Percentiles rank a stretch among this genome's conserved stretches.
phyloP scores from a whole-genome alignment of 1,140 invertebrate species.

The Bombus superbus region DNA sequence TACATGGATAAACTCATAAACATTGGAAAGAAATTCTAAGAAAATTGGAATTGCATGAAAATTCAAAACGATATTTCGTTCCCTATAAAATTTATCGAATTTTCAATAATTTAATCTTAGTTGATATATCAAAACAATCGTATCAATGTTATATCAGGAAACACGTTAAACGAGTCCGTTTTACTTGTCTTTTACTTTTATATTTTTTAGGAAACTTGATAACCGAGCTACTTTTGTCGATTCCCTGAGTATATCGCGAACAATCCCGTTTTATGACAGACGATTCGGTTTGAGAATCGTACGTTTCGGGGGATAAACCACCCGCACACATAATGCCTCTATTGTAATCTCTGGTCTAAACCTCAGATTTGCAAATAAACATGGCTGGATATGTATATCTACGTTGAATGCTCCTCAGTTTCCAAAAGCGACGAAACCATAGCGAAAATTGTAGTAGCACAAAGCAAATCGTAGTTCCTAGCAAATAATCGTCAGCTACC shows the following conservation, averaged over 20 bases:
- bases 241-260: not conserved
- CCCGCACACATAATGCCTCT: constrained; percentile 53
- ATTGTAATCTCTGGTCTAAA: constrained; percentile 60
- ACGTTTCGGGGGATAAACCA: constrained; percentile 53
- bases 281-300: constrained; percentile 33
- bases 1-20: not conserved
- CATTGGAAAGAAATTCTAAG: too few relatives aligned
- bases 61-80: too few relatives aligned
- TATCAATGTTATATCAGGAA: not conserved
- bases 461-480: too few relatives aligned
- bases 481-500: not conserved
- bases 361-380: constrained; percentile 63
- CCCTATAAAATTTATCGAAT: not conserved
- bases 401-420: constrained; percentile 5
- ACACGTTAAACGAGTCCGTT: not conserved
- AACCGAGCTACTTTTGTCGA: not conserved
- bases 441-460: not conserved
- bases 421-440: constrained; percentile 34
- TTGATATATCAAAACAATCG: not conserved
- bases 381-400: constrained; percentile 15
- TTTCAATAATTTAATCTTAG: not conserved
- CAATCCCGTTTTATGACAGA: constrained; percentile 11
- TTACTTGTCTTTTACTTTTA: too few relatives aligned
- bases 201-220: not conserved
- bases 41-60: not conserved